These are phyloP conservation scores for Archivesica marissinica DNA, from an alignment of 1,140 invertebrate genomes.

Conservation along the genomic window DNA sequence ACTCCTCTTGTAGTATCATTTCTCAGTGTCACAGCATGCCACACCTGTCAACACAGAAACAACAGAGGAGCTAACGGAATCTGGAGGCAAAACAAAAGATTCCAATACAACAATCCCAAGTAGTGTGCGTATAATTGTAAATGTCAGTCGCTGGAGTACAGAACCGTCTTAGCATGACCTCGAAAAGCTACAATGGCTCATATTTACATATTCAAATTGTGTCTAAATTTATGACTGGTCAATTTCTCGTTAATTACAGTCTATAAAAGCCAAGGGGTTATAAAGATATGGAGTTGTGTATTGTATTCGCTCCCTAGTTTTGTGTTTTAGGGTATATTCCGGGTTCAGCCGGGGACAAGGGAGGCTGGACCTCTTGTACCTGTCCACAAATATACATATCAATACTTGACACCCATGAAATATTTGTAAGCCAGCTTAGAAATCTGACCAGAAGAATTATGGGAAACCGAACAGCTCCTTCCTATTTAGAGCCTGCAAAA, in stretches of 20 bases:
- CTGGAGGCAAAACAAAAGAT: not conserved
- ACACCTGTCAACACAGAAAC: slow-evolving; percentile 19
- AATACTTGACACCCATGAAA: slow-evolving; percentile 59
- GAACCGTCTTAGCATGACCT: not conserved
- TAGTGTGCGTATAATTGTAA: slow-evolving; percentile 36
- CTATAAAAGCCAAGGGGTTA: slow-evolving; percentile 25
- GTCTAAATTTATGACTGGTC: slow-evolving; percentile 56
- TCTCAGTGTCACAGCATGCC: slow-evolving; percentile 13
- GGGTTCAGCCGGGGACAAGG: not conserved
- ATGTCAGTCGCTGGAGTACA: slow-evolving; percentile 16
- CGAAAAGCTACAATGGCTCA: slow-evolving; percentile 12
- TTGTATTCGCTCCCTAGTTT: slow-evolving; percentile 1
- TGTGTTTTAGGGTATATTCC: slow-evolving; percentile 19
- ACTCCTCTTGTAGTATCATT: too few species aligned
- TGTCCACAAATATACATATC: slow-evolving; percentile 48
- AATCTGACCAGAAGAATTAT: not conserved
- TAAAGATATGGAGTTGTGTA: slow-evolving; percentile 23
- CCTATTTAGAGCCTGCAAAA: not conserved
- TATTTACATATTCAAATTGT: slow-evolving; percentile 60
- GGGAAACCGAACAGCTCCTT: slow-evolving; percentile 27
- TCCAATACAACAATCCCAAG: not conserved
- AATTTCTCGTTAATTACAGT: slow-evolving; percentile 56
- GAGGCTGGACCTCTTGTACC: not conserved
- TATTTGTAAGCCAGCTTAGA: slow-evolving; percentile 34
- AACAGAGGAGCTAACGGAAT: slow-evolving; percentile 27